Evolutionary conservation across 2,113 vertebrate species (phyloP).

Genomic region (Callaeas wilsoni): DNA sequence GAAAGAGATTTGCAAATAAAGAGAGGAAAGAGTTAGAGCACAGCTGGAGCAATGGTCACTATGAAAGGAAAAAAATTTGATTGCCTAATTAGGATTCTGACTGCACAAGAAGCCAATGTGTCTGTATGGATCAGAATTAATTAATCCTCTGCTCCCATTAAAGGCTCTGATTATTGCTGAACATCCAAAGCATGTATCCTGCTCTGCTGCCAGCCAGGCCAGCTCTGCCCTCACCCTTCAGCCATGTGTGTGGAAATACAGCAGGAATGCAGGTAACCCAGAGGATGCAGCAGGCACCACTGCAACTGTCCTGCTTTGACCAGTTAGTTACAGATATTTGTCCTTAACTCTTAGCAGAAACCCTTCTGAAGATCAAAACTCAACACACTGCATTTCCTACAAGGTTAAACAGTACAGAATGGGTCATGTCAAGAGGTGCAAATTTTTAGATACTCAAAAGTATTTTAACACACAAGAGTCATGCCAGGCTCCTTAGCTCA

Average conservation of each 20-base stretch:
- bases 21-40: conserved; percentile 7
- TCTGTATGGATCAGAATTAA: conserved; percentile 28
- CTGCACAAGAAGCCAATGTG: background rate
- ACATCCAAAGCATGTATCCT: background rate
- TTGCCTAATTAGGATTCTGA: conserved; percentile 50
- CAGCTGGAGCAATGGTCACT: conserved; percentile 18
- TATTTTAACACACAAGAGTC: background rate
- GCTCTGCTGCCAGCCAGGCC: background rate
- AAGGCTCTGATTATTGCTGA: conserved; percentile 3
- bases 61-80: conserved; percentile 25
- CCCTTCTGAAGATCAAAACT: background rate
- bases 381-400: background rate
- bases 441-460: background rate
- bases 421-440: background rate
- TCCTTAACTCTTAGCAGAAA: background rate
- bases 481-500: background rate
- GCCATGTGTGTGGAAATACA: background rate
- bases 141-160: conserved; percentile 21
- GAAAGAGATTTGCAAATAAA: background rate
- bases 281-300: background rate
- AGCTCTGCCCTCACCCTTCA: background rate
- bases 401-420: background rate
- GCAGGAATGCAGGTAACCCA: background rate
- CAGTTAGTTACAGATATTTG: background rate
- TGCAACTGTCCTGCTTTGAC: background rate